Conservation (phyloP, 2,113 vertebrate genomes). For the Leptobrachium leishanense region DNA sequence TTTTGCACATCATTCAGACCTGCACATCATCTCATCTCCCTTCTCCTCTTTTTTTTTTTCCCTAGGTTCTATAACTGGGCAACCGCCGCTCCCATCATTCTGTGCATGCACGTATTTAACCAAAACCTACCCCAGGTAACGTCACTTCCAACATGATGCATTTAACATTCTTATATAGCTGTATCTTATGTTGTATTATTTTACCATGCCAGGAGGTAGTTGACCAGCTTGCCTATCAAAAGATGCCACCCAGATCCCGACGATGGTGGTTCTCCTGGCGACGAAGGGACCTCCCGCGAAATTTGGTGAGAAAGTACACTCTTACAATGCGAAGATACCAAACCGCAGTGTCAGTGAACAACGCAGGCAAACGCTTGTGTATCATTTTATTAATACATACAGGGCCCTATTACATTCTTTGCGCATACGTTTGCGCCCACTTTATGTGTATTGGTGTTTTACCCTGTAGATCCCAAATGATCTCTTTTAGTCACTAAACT, state of each 20-base stretch:
- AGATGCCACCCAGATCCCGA: constrained; percentile 85
- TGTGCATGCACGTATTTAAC: constrained; percentile 90
- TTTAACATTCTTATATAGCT: background rate
- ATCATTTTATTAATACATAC: no score
- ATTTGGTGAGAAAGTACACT: constrained; percentile 6
- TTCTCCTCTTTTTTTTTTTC: background rate
- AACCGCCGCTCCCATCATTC: constrained; percentile 89
- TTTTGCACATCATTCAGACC: no score
- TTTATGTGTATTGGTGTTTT: no score
- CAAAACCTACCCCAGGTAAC: constrained; percentile 87
- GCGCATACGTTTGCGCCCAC: no score
- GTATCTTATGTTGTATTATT: background rate
- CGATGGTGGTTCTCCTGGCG: constrained; percentile 93
- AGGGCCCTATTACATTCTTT: no score
- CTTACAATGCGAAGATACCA: no score
- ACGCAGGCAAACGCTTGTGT: no score
- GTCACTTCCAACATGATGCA: background rate
- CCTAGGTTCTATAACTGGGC: constrained; percentile 93
- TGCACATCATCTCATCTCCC: no score
- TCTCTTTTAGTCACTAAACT: no score
- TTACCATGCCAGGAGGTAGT: constrained; percentile 70
- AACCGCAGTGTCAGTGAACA: no score
- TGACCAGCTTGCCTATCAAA: constrained; percentile 82
- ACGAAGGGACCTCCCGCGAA: constrained; percentile 69
- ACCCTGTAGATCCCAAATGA: no score